Evolutionary conservation across 2,113 vertebrate genomes (phyloP), one percentile per base, ranked within the genome.

Genomic region (Melanostigma gelatinosum): DNA sequence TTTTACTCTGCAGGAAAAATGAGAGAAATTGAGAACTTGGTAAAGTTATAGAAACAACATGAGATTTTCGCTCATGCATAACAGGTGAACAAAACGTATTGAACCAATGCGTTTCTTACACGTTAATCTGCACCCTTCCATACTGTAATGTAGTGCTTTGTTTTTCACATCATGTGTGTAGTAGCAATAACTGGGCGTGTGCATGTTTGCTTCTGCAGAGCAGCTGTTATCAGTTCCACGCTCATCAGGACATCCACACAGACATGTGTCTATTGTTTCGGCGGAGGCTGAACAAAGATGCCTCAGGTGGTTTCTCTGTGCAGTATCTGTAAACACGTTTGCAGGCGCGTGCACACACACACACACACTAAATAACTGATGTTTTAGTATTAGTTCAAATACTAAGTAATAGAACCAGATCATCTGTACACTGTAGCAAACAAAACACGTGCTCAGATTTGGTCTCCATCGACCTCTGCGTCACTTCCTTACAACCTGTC

Each of bases 211-310:
- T 64, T 60, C 15, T 29, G 68, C 36, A 54, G 63, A 82, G 77
- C 88, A 87, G 73, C 72, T 82, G 88, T 71, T 38, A 77, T 88
- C 73, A 72, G 68, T 82, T 90, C 61, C 60, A 79, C 12, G 61
- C 67, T 80, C 72, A 44, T 62, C 75, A 69, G 16, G 52, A 72
- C 78, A 82, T 70, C 63, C 18, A 66, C 67, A 66, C 44, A 84
- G 74, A 78, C 67, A 55, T 2, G 3, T 32, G n/a, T 52, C 88
- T 72, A 82, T 88, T 91, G 88, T 90, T 83, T 84, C 80, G 44
- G 54, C 87, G 69, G 67, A 69, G 64, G 75, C 70, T 70, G 58
- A 82, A 76, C 80, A 72, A 54, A 73, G 72, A 69, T 38, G 80
- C 87, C 85, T 4, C 2, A 16, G 77, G 88, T 83, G 0, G 34